Base-by-base conservation (phyloP, 2,113 vertebrate species). In the Bubo bubo region DNA sequence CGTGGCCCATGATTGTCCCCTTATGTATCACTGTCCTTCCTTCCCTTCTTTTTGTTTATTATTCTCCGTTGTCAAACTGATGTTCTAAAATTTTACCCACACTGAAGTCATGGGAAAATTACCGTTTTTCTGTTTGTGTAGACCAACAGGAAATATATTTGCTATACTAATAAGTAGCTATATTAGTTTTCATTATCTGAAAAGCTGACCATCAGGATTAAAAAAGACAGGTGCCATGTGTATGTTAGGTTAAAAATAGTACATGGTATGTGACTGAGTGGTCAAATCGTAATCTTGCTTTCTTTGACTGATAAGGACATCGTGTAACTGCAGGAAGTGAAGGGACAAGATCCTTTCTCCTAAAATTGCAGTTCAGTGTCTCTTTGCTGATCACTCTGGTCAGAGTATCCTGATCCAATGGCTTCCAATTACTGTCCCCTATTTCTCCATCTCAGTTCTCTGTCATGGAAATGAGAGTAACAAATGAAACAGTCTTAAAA, bases 171-270 rank as follows among this genome's bases (percentile, higher is more conserved):
- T 28, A 80, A 70, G 52, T 15, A 60, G 9, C 58, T 75, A 17
- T 45, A 32, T 21, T 68, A 4, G 21, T 88, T 96, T 62, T 32
- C 5, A 6, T 60, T 95, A 92, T 93, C 81, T 70, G 39, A 92
- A 82, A 94, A 95, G 22, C 58, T 95, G 74, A 72, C 53, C 8
- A 41, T 30, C 28, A 41, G 58, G 74, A 75, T 90, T 88, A 50
- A 79, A 94, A 91, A 68, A 75, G 63, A 28, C 19, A 86, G 53
- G 55, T 94, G 67, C 26, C 28, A 14, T 66, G 59, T 53, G 9
- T 74, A 70, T 21, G 20, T 12, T n/a, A 53, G 22, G 67, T 72
- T 94, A 83, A 90, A 95, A 96, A 96, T 86, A 93, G 23, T 45
- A 34, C 5, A 19, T 53, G 21, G 8, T 56, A 28, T 83, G 85